Percentiles rank a stretch among this genome's conserved stretches.
phyloP scores from a whole-genome alignment of 2,888 invertebrate species.

The Rhodophaea formosa region DNA sequence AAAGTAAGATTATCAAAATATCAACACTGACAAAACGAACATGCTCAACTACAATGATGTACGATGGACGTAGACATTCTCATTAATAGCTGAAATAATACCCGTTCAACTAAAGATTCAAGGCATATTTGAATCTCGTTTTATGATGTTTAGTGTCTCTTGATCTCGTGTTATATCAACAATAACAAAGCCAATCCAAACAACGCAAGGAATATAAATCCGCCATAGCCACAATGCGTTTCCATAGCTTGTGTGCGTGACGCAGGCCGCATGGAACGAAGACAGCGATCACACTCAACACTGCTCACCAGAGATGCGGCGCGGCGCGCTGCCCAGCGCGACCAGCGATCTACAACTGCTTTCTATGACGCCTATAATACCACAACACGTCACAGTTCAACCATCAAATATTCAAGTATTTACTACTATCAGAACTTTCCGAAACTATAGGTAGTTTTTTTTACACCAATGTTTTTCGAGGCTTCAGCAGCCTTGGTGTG shows the following conservation, averaged over 20 bases:
- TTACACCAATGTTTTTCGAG: no score
- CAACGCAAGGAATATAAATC: not conserved
- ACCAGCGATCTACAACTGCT: conserved; percentile 59
- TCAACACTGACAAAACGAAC: not conserved
- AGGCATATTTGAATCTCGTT: no score
- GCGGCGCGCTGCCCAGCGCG: conserved; percentile 33
- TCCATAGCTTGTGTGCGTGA: not conserved
- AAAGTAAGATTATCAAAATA: not conserved
- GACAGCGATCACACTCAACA: not conserved
- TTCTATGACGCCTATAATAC: conserved; percentile 62
- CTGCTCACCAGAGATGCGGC: conserved; percentile 40
- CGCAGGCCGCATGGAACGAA: not conserved
- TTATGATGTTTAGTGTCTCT: no score
- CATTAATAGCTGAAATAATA: not conserved
- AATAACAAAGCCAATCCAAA: conserved; percentile 6
- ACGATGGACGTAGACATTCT: not conserved
- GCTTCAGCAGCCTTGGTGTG: no score
- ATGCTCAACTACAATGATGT: not conserved
- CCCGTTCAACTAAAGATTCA: not conserved
- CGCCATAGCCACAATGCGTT: not conserved
- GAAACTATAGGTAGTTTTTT: no score
- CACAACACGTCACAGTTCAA: not conserved
- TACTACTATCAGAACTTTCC: no score
- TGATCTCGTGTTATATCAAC: no score
- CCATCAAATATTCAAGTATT: not conserved